Base-by-base conservation (phyloP, 2,797 vertebrate species). In the Sibirionetta formosa region DNA sequence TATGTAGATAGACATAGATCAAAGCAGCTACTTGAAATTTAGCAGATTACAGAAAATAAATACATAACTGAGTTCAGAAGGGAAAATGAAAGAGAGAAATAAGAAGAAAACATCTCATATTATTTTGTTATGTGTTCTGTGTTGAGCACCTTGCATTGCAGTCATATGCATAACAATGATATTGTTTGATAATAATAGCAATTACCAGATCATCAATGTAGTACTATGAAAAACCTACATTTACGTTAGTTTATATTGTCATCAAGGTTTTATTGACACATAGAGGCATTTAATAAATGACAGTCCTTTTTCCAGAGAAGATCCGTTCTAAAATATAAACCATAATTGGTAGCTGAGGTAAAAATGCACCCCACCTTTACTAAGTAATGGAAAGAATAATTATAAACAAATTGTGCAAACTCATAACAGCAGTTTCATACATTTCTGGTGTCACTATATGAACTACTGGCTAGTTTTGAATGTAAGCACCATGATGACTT, bases 11-110 rank as follows among this genome's bases (percentile, higher is more conserved):
- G 88, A 63, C 77, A 83, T 42, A 88, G 88, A 95, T 94, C 93
- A 96, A 96, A 97, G 86, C 60, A 91, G 27, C 35, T 83, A 36
- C 48, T 92, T 93, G 84, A 94, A 96, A 94, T 92, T 88, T 78
- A 69, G 82, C 48, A 80, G 81, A 86, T 88, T 89, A 56, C 65
- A 73, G 78, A 95, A 94, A 94, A 95, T 77, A 90, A 94, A 91
- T 85, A 46, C 46, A 63, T 86, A 94, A 89, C 77, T 77, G 77
- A 93, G 68, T 86, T 90, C 79, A 86, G 88, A 97, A 69, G 63
- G 90, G 71, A 78, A 85, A 86, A 90, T 23, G 18, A 94, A 82
- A 87, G 48, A 57, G 63, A 82, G 91, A 93, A 95, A 78, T 42
- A 66, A 84, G 51, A 71, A 68, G 71, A 95, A 94, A 86, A 68